Percentiles rank a stretch among this genome's conserved stretches.
Conservation (phyloP, 2,888 invertebrate species). For the Dryobota labecula region DNA sequence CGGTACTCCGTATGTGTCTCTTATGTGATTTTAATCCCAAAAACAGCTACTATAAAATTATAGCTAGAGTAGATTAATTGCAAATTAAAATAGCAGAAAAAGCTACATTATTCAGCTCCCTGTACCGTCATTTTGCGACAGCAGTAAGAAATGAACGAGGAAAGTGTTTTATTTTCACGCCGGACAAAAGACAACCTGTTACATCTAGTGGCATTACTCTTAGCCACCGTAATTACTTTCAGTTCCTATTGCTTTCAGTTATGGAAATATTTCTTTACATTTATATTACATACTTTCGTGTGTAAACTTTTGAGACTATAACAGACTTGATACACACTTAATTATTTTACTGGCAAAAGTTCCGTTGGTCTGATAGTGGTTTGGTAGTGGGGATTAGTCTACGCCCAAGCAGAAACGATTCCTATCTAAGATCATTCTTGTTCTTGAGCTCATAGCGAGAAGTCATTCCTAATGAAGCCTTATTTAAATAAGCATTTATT, state of each 20-base stretch:
- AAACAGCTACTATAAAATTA: neutral
- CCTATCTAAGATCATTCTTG: too few species aligned
- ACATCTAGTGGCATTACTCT: conserved; percentile 38
- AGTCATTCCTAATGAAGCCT: too few species aligned
- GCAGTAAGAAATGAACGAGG: conserved; percentile 29
- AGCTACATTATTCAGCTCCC: neutral
- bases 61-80: neutral
- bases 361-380: too few species aligned
- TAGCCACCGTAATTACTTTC: conserved; percentile 35
- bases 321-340: too few species aligned
- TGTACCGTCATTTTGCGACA: conserved; percentile 1
- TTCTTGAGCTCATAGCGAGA: too few species aligned
- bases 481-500: too few species aligned
- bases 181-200: conserved; percentile 56
- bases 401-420: too few species aligned
- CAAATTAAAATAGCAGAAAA: conserved; percentile 9
- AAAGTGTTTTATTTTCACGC: conserved; percentile 50
- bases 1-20: too few species aligned
- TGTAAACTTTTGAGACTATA: too few species aligned
- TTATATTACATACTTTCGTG: conserved; percentile 8
- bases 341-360: too few species aligned
- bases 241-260: conserved; percentile 16
- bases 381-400: too few species aligned
- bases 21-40: too few species aligned
- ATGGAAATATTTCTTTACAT: conserved; percentile 27